A percentile compares a stretch with the other conserved stretches of the same genome.
phyloP scores from a whole-genome alignment of 2,888 invertebrate genomes.

The Hyposoter didymator region DNA sequence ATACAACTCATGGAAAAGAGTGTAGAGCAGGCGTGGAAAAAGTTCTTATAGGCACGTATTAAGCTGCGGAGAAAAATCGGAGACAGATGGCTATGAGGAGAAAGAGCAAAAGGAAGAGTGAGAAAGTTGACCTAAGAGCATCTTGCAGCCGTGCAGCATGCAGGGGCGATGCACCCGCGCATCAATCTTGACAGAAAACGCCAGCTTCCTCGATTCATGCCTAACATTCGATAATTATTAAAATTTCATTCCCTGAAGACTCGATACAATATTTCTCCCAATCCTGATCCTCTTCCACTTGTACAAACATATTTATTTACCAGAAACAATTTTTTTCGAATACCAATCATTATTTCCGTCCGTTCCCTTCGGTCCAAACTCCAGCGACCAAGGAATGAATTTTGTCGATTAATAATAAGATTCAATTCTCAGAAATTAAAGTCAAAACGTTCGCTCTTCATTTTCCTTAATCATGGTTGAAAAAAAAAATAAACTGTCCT shows the following conservation, averaged over 20 bases:
- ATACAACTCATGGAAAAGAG: constrained; percentile 34
- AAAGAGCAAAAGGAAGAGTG: constrained; percentile 3
- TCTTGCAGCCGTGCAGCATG: constrained; percentile 66
- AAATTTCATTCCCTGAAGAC: constrained; percentile 26
- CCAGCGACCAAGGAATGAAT: neutral
- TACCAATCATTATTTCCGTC: neutral
- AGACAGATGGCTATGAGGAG: constrained; percentile 68
- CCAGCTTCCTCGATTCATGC: constrained; percentile 17
- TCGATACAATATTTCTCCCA: constrained; percentile 6
- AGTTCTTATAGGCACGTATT: constrained; percentile 42
- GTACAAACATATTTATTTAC: constrained; percentile 18
- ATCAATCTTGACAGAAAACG: constrained; percentile 53
- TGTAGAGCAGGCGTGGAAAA: constrained; percentile 25
- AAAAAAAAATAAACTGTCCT: neutral
- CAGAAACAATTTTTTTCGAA: neutral
- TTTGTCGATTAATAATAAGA: neutral
- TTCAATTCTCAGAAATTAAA: too few species aligned
- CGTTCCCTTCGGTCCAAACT: neutral
- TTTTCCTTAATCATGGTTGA: neutral
- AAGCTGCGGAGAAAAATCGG: constrained; percentile 61
- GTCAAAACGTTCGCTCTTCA: too few species aligned
- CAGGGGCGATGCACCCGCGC: constrained; percentile 55
- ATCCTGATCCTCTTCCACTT: constrained; percentile 10
- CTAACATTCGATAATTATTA: constrained; percentile 43
- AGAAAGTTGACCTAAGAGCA: constrained; percentile 55